Percentiles rank a stretch among this genome's conserved stretches.
These are phyloP conservation scores for Psittacula derbiana DNA, from an alignment of 2,797 vertebrate genomes.

Conservation along the genomic window DNA sequence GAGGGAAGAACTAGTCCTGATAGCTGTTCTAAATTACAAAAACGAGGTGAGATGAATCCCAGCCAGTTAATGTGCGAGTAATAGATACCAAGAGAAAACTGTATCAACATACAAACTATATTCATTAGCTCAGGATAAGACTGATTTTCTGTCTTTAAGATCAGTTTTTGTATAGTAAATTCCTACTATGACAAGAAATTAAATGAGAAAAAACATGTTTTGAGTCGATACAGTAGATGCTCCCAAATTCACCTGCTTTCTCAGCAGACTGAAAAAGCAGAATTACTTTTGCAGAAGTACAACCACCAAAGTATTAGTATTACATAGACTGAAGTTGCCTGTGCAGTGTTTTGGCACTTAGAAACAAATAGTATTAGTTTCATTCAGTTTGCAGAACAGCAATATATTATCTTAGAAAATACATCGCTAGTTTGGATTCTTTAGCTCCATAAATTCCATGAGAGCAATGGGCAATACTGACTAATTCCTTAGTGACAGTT, in stretches of 20 bases:
- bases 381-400: neutral
- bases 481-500: neutral
- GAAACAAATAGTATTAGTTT: neutral
- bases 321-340: neutral
- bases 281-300: neutral
- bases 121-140: neutral
- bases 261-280: rapidly evolving
- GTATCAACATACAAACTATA: neutral
- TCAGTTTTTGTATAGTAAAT: neutral
- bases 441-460: neutral
- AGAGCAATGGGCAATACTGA: rapidly evolving
- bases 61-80: rapidly evolving
- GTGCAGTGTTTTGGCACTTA: neutral
- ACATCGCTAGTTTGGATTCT: neutral
- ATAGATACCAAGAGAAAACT: neutral
- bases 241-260: neutral
- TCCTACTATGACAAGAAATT: neutral
- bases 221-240: neutral
- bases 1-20: neutral
- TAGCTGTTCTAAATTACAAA: neutral
- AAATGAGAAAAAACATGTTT: neutral
- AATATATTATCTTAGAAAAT: neutral
- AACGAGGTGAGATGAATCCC: neutral
- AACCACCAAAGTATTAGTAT: neutral
- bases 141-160: neutral